Base-by-base conservation (phyloP, 1,140 invertebrate species). In the Phymastichus coffea region DNA sequence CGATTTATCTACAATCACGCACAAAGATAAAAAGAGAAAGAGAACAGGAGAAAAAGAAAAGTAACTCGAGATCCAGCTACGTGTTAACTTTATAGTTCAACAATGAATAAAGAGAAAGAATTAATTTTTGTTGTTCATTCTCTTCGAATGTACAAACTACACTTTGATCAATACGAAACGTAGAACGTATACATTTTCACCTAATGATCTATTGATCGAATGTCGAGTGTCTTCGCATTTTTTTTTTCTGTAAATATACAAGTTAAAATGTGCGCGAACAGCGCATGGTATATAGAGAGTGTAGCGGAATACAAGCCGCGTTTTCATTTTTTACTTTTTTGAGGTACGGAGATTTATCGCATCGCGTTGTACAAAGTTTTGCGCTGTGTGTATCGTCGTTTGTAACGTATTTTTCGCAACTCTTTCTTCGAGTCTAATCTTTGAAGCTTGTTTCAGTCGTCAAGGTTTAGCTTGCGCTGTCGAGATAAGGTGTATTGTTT, bases 91-190 rank as follows among this genome's bases (percentile, higher is more conserved):
- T 44, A 61, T 51, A 59, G 38, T 40, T 54, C 38, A 49, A 60
- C 44, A 40, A 20, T 22, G 17, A 7, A 28, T 43, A 56, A 63
- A 65, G 49, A 58, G 40, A 61, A 47, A 66, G 6, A 15, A n/a
- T n/a, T n/a, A n/a, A n/a, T n/a, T n/a, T n/a, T n/a, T n/a, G n/a
- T n/a, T n/a, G n/a, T n/a, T n/a, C n/a, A n/a, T n/a, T n/a, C n/a
- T n/a, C n/a, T n/a, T n/a, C n/a, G n/a, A n/a, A n/a, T n/a, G n/a
- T n/a, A 68, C 64, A 70, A 65, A 69, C 66, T 71, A 71, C 65
- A 72, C 66, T 66, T 71, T 77, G 77, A 74, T 79, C 73, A 77
- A 77, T 78, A 79, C 71, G 68, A 76, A 73, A 57, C 68, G 66
- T 77, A 75, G 69, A 71, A 66, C 70, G 73, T 71, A 71, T 65